These are phyloP conservation scores for Neopipo cinnamomea DNA, from an alignment of 2,113 vertebrate species.

Conservation along the genomic window DNA sequence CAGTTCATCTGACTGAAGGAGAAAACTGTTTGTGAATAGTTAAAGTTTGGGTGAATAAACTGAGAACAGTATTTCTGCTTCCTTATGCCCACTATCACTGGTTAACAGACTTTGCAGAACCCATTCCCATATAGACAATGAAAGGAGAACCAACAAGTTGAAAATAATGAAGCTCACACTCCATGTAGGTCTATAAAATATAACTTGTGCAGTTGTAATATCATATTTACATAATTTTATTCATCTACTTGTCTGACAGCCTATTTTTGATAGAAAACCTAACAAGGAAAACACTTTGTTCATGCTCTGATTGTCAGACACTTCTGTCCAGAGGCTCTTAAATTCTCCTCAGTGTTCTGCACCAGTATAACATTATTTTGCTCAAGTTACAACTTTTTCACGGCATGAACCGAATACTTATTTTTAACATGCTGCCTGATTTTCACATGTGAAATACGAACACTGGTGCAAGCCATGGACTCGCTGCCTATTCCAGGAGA, in stretches of 20 bases:
- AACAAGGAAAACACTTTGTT: not conserved
- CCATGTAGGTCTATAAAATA: not conserved
- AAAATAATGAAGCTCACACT: not conserved
- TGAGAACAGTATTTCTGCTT: not conserved
- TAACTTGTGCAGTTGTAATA: not conserved
- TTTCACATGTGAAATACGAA: not conserved
- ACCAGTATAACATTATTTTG: not conserved
- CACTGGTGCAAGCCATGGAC: not conserved
- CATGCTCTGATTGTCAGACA: not conserved
- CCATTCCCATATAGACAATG: fast-evolving
- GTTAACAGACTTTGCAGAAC: not conserved
- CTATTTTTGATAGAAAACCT: not conserved
- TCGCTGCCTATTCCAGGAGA: not conserved
- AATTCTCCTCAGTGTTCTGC: not conserved
- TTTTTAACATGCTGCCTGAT: not conserved
- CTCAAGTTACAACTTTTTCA: not conserved
- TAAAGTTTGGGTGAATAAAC: not conserved
- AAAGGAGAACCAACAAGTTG: not conserved
- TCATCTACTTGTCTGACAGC: not conserved
- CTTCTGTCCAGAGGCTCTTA: not conserved
- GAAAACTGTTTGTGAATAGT: not conserved
- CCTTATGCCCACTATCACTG: not conserved
- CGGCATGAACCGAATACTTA: not conserved
- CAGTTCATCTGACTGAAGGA: not conserved
- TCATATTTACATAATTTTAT: not conserved